Base-by-base conservation (phyloP, 2,113 vertebrate genomes). In the Nothobranchius kuhntae region DNA sequence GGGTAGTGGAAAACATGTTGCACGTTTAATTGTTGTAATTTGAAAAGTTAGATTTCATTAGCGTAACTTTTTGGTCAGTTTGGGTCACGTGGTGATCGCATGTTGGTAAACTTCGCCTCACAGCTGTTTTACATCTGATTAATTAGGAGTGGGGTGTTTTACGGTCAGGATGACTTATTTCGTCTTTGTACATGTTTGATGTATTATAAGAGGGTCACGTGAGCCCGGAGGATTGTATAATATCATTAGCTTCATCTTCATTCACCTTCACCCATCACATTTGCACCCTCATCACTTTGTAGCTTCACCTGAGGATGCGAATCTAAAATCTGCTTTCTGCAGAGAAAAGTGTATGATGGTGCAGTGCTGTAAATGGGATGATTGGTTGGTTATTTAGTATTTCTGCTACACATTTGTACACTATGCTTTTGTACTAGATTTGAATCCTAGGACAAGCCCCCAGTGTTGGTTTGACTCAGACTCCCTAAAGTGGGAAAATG, bases 161-260 rank as follows among this genome's bases (percentile, higher is more conserved):
- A 14, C 44, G 3, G 13, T 26, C 13, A 12, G 47, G 45, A 54
- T 45, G 4, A 24, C 6, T 45, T n/a, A n/a, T n/a, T n/a, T n/a
- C n/a, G n/a, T 53, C 1, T 38, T 40, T 17, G 9, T 13, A 14
- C 44, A 48, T 10, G 8, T 54, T 52, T 44, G 17, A 14, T 47
- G 38, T 6, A 40, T 40, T 71, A 9, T 38, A 3, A 46, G 30
- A 40, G 2, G 8, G 58, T 21, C 0, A 8, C 2, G 4, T 56
- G 38, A 47, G 61, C 4, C 14, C 53, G 14, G 15, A 53, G 71
- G 80, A 81, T 87, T 88, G 70, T 77, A 17, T 86, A 30, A 69
- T 77, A 74, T 86, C 57, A 24, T 71, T 67, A 67, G 68, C 66
- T 60, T 53, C 62, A 30, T 4, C 6, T 40, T 44, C n/a, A 48